phyloP scores from a whole-genome alignment of 1,140 invertebrate species.

The Drosophila kohkoa region DNA sequence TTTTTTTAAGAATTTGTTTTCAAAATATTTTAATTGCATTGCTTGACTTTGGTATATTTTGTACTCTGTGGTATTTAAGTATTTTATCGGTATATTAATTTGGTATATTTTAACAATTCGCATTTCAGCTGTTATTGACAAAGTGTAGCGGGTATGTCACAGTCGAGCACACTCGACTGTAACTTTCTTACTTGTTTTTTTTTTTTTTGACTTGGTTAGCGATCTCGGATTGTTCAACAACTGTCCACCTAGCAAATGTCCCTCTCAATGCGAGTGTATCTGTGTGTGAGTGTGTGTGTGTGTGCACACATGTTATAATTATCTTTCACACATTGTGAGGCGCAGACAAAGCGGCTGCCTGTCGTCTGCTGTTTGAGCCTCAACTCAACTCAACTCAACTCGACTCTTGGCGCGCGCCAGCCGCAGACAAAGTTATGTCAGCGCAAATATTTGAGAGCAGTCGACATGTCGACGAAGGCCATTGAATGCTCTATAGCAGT shows the following conservation, averaged over 20 bases:
- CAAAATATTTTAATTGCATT: too few relatives aligned
- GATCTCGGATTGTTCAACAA: background rate
- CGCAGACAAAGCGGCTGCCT: conserved; percentile 66
- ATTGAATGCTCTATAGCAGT: conserved; percentile 10
- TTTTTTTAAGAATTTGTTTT: too few relatives aligned
- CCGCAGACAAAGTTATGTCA: conserved; percentile 82
- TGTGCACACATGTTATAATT: conserved; percentile 70
- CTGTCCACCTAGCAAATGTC: conserved; percentile 7
- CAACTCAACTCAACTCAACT: conserved; percentile 4
- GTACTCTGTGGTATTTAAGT: too few relatives aligned
- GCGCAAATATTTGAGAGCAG: conserved; percentile 75
- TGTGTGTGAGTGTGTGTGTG: conserved; percentile 23
- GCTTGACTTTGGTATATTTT: too few relatives aligned
- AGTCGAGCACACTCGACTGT: too few relatives aligned
- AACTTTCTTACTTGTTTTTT: too few relatives aligned
- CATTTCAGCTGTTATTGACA: too few relatives aligned
- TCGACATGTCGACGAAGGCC: conserved; percentile 42
- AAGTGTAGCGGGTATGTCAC: too few relatives aligned
- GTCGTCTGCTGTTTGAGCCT: conserved; percentile 34
- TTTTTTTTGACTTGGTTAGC: background rate
- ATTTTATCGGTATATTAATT: too few relatives aligned
- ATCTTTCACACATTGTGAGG: conserved; percentile 72
- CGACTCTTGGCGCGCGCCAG: conserved; percentile 60
- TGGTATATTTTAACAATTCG: too few relatives aligned
- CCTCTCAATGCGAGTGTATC: conserved; percentile 15